Conservation (phyloP, 2,113 vertebrate genomes). For the Sebastes schlegelii region DNA sequence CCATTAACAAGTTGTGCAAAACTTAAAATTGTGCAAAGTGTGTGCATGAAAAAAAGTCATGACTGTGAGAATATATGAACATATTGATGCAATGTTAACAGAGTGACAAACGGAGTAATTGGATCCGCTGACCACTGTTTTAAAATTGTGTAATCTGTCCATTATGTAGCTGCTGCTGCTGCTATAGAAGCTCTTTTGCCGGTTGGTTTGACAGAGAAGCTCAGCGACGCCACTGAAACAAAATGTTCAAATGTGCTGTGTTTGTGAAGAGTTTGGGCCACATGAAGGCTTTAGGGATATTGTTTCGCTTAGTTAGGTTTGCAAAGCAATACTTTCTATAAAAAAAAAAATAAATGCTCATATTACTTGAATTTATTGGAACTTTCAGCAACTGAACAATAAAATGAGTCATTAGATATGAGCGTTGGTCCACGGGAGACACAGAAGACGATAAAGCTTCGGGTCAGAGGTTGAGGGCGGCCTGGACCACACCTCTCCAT, state of each 20-base stretch:
- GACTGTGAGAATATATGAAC: conserved; percentile 40
- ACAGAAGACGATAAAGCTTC: neutral
- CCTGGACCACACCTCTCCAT: conserved; percentile 17
- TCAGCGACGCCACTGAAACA: neutral
- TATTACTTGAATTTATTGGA: neutral
- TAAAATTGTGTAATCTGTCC: conserved; percentile 13
- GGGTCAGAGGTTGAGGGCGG: conserved; percentile 59
- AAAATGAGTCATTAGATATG: neutral
- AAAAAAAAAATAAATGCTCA: neutral
- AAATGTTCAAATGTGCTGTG: conserved; percentile 6
- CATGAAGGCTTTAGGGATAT: neutral
- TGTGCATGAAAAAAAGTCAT: conserved; percentile 43
- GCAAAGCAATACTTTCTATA: neutral
- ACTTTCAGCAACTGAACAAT: neutral
- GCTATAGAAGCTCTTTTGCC: neutral
- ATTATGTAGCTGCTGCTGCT: neutral
- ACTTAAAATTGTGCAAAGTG: conserved; percentile 69
- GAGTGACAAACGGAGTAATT: conserved; percentile 51
- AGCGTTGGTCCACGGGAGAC: neutral
- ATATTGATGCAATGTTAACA: conserved; percentile 43
- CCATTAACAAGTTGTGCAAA: conserved; percentile 79
- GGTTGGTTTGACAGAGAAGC: neutral
- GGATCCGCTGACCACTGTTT: conserved; percentile 57
- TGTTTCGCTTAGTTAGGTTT: neutral
- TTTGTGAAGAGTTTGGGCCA: conserved; percentile 3